A percentile compares a stretch with the other conserved stretches of the same genome.
Evolutionary conservation across 2,888 invertebrate genomes (phyloP).

Genomic region (Heteropelma amictum): DNA sequence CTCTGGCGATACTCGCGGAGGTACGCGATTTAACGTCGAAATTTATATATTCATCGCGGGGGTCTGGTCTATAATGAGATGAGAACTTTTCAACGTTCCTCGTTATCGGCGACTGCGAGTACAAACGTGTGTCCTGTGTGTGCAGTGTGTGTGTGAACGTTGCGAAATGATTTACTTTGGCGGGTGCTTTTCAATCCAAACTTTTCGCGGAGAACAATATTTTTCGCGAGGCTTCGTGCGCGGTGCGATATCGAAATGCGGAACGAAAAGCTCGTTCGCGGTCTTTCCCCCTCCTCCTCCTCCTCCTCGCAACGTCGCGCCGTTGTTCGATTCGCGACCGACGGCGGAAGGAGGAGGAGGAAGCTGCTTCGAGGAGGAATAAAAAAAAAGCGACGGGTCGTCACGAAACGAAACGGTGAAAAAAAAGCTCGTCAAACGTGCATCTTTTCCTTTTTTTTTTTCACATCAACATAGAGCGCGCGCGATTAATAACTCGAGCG

Average conservation of each 20-base stretch:
- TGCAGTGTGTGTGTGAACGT: background rate
- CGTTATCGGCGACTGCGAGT: background rate
- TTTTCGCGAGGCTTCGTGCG: conserved; percentile 37
- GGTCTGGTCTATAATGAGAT: conserved; percentile 35
- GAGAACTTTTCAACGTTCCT: conserved; percentile 25
- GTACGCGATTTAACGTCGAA: conserved; percentile 38
- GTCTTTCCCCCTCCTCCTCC: conserved; percentile 47
- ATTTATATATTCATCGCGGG: conserved; percentile 38
- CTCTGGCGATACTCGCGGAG: no score
- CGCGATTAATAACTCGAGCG: conserved; percentile 4
- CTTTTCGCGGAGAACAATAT: conserved; percentile 37
- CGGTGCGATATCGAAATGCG: conserved; percentile 41
- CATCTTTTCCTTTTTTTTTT: no score
- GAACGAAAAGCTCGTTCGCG: conserved; percentile 30
- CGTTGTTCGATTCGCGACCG: no score
- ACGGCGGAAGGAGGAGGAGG: no score
- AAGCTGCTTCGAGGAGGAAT: conserved; percentile 20
- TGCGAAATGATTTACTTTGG: conserved; percentile 20
- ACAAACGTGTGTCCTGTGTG: conserved; percentile 1
- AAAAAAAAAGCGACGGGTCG: conserved; percentile 34
- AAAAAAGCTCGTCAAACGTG: conserved; percentile 62
- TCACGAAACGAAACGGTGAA: conserved; percentile 63
- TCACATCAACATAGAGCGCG: background rate
- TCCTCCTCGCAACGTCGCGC: conserved; percentile 35
- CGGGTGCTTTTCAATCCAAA: conserved; percentile 36